Percentiles rank a stretch among this genome's conserved stretches.
Evolutionary conservation across 2,113 vertebrate genomes (phyloP).

Genomic region (Rutilus rutilus): DNA sequence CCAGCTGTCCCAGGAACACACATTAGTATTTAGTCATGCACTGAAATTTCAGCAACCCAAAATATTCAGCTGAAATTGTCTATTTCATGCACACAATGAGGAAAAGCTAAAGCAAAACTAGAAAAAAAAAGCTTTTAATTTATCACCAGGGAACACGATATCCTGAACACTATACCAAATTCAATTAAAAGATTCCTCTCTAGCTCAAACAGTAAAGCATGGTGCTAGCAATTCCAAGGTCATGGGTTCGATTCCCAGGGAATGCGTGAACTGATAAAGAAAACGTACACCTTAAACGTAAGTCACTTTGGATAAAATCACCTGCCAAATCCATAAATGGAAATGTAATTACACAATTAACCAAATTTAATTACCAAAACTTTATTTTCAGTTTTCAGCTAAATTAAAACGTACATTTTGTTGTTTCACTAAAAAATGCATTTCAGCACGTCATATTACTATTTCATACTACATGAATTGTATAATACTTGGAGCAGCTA

Average conservation of each 20-base stretch:
- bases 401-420: no score
- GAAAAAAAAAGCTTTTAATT: no score
- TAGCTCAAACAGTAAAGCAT: no score
- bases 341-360: no score
- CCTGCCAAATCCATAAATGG: no score
- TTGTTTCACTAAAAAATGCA: neutral
- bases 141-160: neutral
- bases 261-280: no score
- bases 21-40: neutral
- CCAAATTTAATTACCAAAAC: no score
- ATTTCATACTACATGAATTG: neutral
- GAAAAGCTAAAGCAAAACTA: neutral
- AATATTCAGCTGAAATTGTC: neutral
- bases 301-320: no score
- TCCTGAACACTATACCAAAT: neutral
- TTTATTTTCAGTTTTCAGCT: no score
- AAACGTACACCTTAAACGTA: no score
- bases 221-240: no score
- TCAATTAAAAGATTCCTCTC: neutral
- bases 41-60: neutral
- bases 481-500: neutral
- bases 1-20: conserved; percentile 78
- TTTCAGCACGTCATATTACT: neutral
- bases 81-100: neutral
- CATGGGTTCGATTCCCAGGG: no score